Conservation (phyloP, 2,113 vertebrate species). For the Colossoma macropomum region DNA sequence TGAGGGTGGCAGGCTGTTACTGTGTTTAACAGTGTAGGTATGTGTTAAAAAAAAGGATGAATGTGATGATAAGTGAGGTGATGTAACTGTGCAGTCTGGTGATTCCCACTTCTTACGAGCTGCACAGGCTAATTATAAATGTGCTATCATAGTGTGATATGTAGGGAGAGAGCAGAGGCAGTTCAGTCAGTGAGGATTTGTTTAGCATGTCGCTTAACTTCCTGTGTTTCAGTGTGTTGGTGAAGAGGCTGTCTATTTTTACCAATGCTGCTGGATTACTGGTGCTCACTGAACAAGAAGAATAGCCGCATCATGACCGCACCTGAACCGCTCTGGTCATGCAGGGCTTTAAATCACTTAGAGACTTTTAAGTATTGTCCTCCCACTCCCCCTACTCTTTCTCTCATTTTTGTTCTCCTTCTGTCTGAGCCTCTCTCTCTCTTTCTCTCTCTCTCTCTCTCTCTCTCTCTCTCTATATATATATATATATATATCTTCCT, state of each 20-base stretch:
- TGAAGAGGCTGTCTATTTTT: constrained; percentile 49
- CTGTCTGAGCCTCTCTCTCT: constrained; percentile 21
- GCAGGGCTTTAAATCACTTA: constrained; percentile 34
- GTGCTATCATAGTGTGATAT: constrained; percentile 16
- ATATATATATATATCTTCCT: background rate
- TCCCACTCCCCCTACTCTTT: constrained; percentile 14
- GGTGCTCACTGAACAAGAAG: constrained; percentile 50
- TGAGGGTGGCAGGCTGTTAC: constrained; percentile 3
- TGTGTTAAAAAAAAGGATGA: background rate
- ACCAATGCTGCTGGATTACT: constrained; percentile 36
- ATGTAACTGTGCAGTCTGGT: constrained; percentile 29
- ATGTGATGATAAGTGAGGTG: constrained; percentile 5
- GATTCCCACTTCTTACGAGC: constrained; percentile 30
- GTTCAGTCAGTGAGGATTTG: constrained; percentile 9
- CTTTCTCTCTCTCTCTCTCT: constrained; percentile 11
- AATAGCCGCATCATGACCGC: constrained; percentile 42
- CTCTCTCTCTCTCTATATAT: background rate
- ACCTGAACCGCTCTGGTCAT: constrained; percentile 48
- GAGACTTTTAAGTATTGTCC: constrained; percentile 24
- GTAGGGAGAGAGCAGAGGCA: background rate
- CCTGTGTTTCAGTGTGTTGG: constrained; percentile 25
- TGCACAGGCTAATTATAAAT: constrained; percentile 31
- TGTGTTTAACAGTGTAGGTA: background rate
- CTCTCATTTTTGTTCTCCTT: constrained; percentile 19
- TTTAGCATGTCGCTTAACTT: constrained; percentile 23